Evolutionary conservation across 2,797 vertebrate species (phyloP), one percentile per base, ranked within the genome.

Genomic region (Cichlasoma orientale): DNA sequence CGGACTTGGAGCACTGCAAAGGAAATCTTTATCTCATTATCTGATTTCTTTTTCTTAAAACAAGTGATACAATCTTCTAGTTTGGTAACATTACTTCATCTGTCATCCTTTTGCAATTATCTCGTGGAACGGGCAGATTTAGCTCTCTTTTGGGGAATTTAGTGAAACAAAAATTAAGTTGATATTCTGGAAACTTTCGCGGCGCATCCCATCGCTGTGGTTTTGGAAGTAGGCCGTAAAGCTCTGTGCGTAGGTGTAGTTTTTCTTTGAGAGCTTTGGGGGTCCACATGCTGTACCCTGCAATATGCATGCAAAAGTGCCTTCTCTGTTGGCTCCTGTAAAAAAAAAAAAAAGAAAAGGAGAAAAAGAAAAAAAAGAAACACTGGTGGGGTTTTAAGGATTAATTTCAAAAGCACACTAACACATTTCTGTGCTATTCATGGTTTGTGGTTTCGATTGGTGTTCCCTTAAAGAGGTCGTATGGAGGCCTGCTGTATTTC

Each of bases 371-470:
- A 41, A 13, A 13, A 44, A 44, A 14, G 5, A 44, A 44, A 44
- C 81, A 74, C 69, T 83, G 70, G 84, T 89, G 87, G 86, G 79
- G 77, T 87, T 93, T 88, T 71, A 47, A 72, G 90, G 90, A 94
- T 92, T 93, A 88, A 92, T 92, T 92, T 91, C 86, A 90, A 94
- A 93, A 93, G 91, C 90, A 92, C 90, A 92, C 89, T 90, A 77
- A 93, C 92, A 94, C 93, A 81, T 92, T 91, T 91, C 80, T 89
- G 77, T 23, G 5, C 90, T 82, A 83, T 93, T 91, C 86, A 89
- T 86, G 89, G 92, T 86, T 85, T 91, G 91, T 85, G 93, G 94
- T 90, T 92, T 88, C 9, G 23, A 88, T 61, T 88, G 89, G 91
- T 83, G 89, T 86, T 90, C 80, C 79, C 86, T 88, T 85, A 72